Percentiles rank a stretch among this genome's conserved stretches.
Conservation (phyloP, 2,113 vertebrate species). For the Pluvialis apricaria region DNA sequence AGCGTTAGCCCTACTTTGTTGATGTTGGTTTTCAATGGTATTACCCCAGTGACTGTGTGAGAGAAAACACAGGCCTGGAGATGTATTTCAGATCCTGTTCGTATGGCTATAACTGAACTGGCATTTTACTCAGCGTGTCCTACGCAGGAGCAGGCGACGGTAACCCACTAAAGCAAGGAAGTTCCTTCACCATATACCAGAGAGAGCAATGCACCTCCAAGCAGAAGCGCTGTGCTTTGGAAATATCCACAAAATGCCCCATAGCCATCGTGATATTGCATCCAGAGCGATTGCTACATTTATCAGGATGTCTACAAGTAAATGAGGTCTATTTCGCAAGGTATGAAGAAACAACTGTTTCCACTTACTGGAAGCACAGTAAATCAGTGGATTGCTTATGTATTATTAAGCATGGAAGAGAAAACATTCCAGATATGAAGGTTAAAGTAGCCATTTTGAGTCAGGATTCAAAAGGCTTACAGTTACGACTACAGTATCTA, state of each 20-base stretch:
- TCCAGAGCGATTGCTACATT: conserved; percentile 1
- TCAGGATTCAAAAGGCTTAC: not conserved
- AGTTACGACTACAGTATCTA: not conserved
- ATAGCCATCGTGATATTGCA: not conserved
- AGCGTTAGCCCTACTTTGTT: not conserved
- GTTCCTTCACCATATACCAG: not conserved
- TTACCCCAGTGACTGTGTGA: not conserved
- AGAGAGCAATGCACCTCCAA: not conserved
- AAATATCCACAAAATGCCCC: not conserved
- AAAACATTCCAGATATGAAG: not conserved
- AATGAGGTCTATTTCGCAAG: conserved; percentile 15
- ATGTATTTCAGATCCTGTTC: not conserved
- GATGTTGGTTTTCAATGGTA: not conserved
- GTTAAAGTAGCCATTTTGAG: not conserved
- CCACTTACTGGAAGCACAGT: conserved; percentile 18
- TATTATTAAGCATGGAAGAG: not conserved
- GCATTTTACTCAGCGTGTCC: not conserved
- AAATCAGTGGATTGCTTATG: not conserved
- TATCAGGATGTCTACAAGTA: not conserved
- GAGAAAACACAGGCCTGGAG: not conserved
- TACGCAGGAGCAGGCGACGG: not conserved
- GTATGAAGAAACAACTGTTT: conserved; percentile 46
- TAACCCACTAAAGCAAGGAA: not conserved
- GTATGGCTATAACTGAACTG: not conserved
- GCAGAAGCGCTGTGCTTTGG: not conserved